Evolutionary conservation across 2,888 invertebrate species (phyloP).

Genomic region (Drosophila algonquin): DNA sequence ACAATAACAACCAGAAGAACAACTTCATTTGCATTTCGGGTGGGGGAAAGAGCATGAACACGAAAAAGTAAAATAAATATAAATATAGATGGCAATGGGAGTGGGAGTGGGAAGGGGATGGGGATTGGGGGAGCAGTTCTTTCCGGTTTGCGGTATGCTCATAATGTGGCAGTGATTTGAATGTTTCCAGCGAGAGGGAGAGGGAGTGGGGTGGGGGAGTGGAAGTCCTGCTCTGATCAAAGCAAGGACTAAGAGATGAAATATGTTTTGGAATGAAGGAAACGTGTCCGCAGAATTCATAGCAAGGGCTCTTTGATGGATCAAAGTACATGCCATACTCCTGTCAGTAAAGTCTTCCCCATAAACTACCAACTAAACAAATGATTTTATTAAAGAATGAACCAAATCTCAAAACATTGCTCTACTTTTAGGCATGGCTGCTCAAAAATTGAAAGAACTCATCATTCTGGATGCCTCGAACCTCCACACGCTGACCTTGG

Average conservation of each 20-base stretch:
- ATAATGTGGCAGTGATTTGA: slow-evolving; percentile 3
- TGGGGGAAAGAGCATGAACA: background rate
- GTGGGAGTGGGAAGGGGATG: too few species aligned
- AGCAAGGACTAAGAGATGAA: background rate
- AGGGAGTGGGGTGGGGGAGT: too few species aligned
- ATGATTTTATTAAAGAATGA: too few species aligned
- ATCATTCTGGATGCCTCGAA: too few species aligned
- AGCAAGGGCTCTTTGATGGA: background rate
- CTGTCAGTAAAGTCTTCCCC: too few species aligned
- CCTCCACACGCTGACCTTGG: too few species aligned
- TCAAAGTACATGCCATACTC: too few species aligned
- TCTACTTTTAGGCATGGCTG: too few species aligned
- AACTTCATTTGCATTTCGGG: slow-evolving; percentile 33
- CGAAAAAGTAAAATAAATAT: slow-evolving; percentile 6
- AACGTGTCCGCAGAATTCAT: background rate
- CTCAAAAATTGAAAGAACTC: too few species aligned
- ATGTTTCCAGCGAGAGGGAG: too few species aligned
- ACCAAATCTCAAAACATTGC: too few species aligned
- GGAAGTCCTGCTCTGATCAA: background rate
- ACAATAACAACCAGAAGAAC: slow-evolving; percentile 5
- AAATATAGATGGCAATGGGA: slow-evolving; percentile 2
- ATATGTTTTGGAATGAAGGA: background rate
- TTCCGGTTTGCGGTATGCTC: background rate
- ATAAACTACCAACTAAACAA: too few species aligned
- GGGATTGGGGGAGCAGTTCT: background rate